Percentiles rank a stretch among this genome's conserved stretches.
phyloP scores from a whole-genome alignment of 2,888 invertebrate genomes.

The Nemurella pictetii region DNA sequence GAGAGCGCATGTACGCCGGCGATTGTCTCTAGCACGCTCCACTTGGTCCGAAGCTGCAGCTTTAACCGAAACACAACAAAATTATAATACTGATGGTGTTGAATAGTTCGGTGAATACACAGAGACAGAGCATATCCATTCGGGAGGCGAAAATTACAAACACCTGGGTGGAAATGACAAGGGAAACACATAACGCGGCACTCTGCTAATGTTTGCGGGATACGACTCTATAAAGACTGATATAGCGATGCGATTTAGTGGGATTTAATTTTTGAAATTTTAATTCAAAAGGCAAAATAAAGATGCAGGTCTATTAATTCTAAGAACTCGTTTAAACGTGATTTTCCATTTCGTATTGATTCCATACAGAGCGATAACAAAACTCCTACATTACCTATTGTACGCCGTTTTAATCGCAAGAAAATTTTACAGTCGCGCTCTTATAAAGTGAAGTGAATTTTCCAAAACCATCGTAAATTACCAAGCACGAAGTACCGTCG shows the following conservation, averaged over 20 bases:
- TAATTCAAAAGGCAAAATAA: no score
- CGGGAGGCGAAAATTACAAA: neutral
- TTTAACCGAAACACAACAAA: constrained; percentile 3
- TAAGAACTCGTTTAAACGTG: no score
- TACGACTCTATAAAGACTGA: no score
- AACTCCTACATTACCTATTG: no score
- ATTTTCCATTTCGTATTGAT: no score
- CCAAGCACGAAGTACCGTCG: neutral
- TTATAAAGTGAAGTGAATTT: neutral
- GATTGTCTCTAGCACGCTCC: constrained; percentile 10
- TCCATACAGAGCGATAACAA: no score
- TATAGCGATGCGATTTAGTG: no score
- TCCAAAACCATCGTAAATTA: neutral
- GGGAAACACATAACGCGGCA: neutral
- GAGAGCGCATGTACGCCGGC: neutral
- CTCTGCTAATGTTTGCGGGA: neutral
- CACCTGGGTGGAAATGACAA: neutral
- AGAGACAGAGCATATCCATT: neutral
- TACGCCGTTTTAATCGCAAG: no score
- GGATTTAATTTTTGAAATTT: no score
- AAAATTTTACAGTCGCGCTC: no score
- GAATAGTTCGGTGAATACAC: neutral
- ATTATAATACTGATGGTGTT: constrained; percentile 10
- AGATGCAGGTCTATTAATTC: no score
- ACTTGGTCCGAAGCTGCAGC: constrained; percentile 2